Evolutionary conservation across 1,140 invertebrate genomes (phyloP).

Genomic region (Reticulitermes speratus): DNA sequence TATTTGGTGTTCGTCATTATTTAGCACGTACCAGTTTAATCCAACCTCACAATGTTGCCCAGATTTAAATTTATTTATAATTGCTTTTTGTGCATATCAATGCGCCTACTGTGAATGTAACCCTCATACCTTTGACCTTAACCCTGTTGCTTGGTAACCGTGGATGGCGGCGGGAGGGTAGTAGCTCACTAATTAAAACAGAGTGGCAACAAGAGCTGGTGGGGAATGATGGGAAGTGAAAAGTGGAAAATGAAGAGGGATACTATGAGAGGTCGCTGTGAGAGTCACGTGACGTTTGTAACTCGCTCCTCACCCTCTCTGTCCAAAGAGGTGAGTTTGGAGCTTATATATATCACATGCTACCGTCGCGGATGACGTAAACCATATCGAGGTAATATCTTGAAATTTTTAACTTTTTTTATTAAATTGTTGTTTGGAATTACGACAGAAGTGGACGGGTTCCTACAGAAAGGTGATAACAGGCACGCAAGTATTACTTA

Average conservation of each 20-base stretch:
- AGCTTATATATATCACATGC: not conserved
- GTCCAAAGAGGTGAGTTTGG: not conserved
- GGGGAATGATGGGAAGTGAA: slow-evolving; percentile 35
- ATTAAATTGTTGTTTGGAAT: not conserved
- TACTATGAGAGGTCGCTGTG: slow-evolving; percentile 32
- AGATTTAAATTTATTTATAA: not conserved
- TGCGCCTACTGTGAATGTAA: not conserved
- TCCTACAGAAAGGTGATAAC: too few relatives aligned
- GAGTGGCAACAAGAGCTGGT: slow-evolving; percentile 28
- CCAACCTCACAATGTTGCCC: not conserved
- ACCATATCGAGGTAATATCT: not conserved
- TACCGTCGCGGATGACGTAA: not conserved
- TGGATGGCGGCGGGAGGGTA: not conserved
- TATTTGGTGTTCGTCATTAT: not conserved
- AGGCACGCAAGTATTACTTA: too few relatives aligned
- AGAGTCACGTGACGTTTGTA: not conserved
- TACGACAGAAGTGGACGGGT: not conserved
- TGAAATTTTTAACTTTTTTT: not conserved
- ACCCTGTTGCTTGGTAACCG: slow-evolving; percentile 40
- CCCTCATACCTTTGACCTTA: not conserved
- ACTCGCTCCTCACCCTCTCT: not conserved
- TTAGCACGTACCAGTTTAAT: not conserved
- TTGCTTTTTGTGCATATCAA: not conserved
- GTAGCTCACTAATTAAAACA: not conserved
- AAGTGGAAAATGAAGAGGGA: slow-evolving; percentile 39